Conservation (phyloP, 2,888 invertebrate species). For the Drosophila helvetica region DNA sequence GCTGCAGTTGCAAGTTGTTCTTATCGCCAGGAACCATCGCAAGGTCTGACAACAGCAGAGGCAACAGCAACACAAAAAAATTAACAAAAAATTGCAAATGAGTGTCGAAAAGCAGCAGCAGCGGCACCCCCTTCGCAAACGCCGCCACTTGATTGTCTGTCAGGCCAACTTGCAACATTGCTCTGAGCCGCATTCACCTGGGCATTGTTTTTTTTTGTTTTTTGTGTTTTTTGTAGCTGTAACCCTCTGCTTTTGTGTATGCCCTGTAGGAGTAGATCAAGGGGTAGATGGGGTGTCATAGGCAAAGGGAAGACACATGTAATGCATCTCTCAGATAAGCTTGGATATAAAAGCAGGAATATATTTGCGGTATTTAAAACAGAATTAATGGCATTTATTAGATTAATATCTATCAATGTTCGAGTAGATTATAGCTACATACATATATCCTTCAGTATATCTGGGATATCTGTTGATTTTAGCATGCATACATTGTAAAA, state of each 20-base stretch:
- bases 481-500: too few relatives aligned
- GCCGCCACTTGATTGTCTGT: constrained; percentile 46
- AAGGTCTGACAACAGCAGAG: constrained; percentile 19
- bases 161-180: constrained; percentile 2
- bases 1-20: constrained; percentile 34
- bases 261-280: neutral
- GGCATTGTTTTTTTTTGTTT: constrained; percentile 67
- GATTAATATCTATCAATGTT: too few relatives aligned
- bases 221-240: too few relatives aligned
- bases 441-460: too few relatives aligned
- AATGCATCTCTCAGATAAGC: too few relatives aligned
- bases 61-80: constrained; percentile 42
- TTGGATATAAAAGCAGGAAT: too few relatives aligned
- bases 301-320: neutral
- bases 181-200: constrained; percentile 25
- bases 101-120: constrained; percentile 63
- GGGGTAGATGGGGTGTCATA: neutral
- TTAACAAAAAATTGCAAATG: constrained; percentile 79
- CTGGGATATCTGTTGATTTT: too few relatives aligned
- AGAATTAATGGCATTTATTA: too few relatives aligned
- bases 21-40: constrained; percentile 69
- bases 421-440: too few relatives aligned
- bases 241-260: neutral
- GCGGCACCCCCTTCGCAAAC: constrained; percentile 2
- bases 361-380: too few relatives aligned